These are phyloP conservation scores for Synergus umbraculus DNA, from an alignment of 2,888 invertebrate genomes.

Conservation along the genomic window DNA sequence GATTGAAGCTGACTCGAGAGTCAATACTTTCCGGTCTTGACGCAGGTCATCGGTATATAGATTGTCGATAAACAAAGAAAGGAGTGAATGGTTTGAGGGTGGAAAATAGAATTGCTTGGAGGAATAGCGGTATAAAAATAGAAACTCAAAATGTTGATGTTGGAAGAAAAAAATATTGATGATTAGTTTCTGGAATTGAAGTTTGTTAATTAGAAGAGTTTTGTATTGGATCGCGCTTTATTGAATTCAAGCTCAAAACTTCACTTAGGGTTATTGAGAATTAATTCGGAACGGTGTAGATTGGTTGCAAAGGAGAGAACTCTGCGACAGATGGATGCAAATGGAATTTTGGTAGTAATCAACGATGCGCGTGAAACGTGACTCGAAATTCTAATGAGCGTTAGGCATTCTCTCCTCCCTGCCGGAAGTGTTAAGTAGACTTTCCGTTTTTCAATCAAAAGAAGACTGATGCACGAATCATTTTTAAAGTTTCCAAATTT, in stretches of 20 bases:
- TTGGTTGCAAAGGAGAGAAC: neutral
- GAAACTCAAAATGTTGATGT: neutral
- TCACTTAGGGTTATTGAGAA: neutral
- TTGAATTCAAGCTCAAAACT: neutral
- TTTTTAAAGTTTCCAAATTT: neutral
- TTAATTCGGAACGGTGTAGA: constrained; percentile 5
- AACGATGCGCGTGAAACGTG: constrained; percentile 35
- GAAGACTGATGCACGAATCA: neutral
- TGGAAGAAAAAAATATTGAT: neutral
- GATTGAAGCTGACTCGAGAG: neutral
- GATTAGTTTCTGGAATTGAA: no score
- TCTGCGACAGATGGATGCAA: constrained; percentile 17
- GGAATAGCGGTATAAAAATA: neutral
- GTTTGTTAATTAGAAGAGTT: neutral
- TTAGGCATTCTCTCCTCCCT: neutral
- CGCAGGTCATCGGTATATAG: neutral
- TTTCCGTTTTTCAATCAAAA: neutral
- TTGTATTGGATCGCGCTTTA: neutral
- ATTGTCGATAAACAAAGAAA: neutral
- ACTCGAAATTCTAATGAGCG: constrained; percentile 14
- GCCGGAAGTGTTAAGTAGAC: neutral
- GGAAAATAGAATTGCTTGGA: neutral
- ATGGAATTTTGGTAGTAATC: constrained; percentile 52
- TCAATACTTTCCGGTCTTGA: neutral
- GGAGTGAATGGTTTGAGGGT: neutral